These are phyloP conservation scores for Brenthis daphne DNA, from an alignment of 2,888 invertebrate genomes.

Conservation along the genomic window DNA sequence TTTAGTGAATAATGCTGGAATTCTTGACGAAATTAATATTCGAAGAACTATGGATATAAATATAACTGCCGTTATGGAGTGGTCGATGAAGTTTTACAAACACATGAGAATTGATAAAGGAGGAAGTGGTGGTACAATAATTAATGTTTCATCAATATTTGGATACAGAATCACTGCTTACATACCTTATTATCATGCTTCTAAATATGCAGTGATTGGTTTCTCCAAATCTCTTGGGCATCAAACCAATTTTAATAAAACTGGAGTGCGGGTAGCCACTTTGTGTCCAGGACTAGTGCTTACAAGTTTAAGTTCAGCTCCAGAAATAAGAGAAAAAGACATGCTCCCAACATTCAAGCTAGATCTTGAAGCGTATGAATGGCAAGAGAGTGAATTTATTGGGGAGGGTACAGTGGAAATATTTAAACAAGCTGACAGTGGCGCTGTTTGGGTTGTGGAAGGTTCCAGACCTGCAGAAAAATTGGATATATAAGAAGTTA, in stretches of 20 bases:
- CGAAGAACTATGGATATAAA: constrained; percentile 54
- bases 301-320: constrained; percentile 44
- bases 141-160: constrained; percentile 83
- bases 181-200: constrained; percentile 79
- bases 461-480: constrained; percentile 38
- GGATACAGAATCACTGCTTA: constrained; percentile 72
- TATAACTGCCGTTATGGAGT: constrained; percentile 48
- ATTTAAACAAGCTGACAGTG: constrained; percentile 59
- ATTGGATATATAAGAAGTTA: constrained; percentile 16
- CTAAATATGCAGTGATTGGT: constrained; percentile 78
- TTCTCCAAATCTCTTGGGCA: constrained; percentile 67
- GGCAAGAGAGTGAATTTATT: constrained; percentile 46
- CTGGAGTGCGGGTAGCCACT: constrained; percentile 69
- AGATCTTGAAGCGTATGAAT: constrained; percentile 35
- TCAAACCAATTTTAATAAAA: constrained; percentile 60
- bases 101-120: constrained; percentile 78
- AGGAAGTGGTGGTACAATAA: constrained; percentile 81
- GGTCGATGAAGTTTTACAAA: constrained; percentile 74
- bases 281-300: constrained; percentile 70
- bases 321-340: constrained; percentile 34
- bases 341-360: constrained; percentile 28
- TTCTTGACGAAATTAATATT: constrained; percentile 44
- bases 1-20: constrained; percentile 64
- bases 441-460: constrained; percentile 57
- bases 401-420: constrained; percentile 47